Base-by-base conservation (phyloP, 2,888 invertebrate genomes). In the Plebejus anna region DNA sequence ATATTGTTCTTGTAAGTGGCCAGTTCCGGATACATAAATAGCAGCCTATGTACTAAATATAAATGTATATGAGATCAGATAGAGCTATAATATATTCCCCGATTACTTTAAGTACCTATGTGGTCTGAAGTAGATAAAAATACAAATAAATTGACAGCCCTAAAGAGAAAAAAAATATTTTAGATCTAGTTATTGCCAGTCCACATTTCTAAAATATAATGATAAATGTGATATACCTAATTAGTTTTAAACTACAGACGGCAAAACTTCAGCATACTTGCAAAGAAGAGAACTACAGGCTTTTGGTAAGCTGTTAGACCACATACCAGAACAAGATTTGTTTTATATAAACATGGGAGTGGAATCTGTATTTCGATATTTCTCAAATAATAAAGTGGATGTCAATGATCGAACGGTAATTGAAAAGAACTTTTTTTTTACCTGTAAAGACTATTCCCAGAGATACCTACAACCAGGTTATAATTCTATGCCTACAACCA, bases 321-420 rank as follows among this genome's bases (percentile, higher is more conserved):
- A 84, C 9, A 82, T 94, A 4, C 92, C 93, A 1, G 93, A 94
- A 82, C 93, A 94, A 84, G 94, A 94, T 82, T 85, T 94, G 51
- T 94, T 91, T 78, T 89, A 90, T 78, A 86, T 85, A 1, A 92
- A 94, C 82, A 92, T 94, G 82, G 93, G 91, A 36, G 91, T 92
- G 79, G 82, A 87, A 61, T 88, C 89, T 4, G 93, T 94, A 1
- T 82, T 89, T 13, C 87, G 84, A 76, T 90, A 84, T 82, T 94
- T 94, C 81, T 82, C 93, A 0, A 86, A 82, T 76, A 77, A 83
- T 75, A 78, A 83, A 76, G 76, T 88, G 11, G 83, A 85, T 5
- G 81, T 92, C 71, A 81, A 84, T n/a, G 86, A 85, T 76, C 87
- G 94, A 1, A 93, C 92, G 89, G 93, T 92, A 79, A 66, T 36